phyloP scores from a whole-genome alignment of 2,797 vertebrate species.

The Stomatorhinus walkeri region DNA sequence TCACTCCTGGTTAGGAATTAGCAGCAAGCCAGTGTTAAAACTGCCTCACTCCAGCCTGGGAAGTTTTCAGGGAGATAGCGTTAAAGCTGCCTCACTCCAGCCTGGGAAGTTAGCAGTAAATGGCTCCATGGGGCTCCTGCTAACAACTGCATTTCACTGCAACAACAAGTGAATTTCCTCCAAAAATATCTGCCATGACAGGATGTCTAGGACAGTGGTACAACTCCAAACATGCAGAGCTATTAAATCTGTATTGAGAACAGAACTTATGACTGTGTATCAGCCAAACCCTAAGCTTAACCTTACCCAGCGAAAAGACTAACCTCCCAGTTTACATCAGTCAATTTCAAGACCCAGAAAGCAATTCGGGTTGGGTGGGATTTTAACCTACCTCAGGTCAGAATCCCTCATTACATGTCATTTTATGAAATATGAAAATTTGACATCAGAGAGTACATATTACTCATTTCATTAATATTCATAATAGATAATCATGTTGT shows the following conservation, averaged over 20 bases:
- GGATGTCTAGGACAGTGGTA: background rate
- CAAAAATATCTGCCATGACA: background rate
- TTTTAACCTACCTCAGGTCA: background rate
- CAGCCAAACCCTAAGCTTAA: background rate
- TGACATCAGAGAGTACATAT: background rate
- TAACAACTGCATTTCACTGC: background rate
- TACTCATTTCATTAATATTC: background rate
- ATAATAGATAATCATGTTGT: too few species aligned
- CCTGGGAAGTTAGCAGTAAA: background rate
- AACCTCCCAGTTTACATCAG: too few species aligned
- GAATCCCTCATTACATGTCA: background rate
- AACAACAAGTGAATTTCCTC: background rate
- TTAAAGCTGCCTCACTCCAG: background rate
- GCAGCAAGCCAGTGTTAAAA: background rate
- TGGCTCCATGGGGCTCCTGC: background rate
- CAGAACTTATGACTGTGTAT: background rate
- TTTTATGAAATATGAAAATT: background rate
- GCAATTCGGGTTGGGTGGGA: background rate
- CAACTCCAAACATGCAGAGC: background rate
- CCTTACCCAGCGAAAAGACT: too few species aligned
- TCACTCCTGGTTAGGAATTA: background rate
- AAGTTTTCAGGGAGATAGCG: background rate
- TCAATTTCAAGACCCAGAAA: background rate
- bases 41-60: background rate
- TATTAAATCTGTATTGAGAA: background rate